Base-by-base conservation (phyloP, 2,797 vertebrate species). In the Sebastes steindachneri region DNA sequence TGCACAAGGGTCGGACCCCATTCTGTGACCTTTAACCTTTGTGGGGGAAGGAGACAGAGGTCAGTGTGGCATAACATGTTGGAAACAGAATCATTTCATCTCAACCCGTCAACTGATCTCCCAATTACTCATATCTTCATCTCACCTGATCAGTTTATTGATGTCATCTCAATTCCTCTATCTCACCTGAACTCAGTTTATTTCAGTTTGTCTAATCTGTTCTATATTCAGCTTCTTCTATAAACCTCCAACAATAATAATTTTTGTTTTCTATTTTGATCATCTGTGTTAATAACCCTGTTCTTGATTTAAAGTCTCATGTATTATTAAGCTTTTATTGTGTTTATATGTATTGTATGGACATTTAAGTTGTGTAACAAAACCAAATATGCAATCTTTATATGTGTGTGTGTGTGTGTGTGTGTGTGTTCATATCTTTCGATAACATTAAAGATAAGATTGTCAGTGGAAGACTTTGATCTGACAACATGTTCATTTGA, bases 1-100 rank as follows among this genome's bases (percentile, higher is more conserved):
- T 25, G 74, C 64, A 72, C 35, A 68, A 55, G 11, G 21, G 25
- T 63, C 12, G 11, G 66, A 75, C 63, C 37, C 54, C 64, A 62
- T 66, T 67, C 23, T 69, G 12, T 89, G 84, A 94, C 85, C 86
- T 85, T 77, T 89, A 70, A 70, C 60, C 81, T 48, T 12, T 68
- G 29, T 25, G 15, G 7, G 53, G 17, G 68, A 8, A 37, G 17
- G 25, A 25, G 37, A 21, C 4, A 1, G 23, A 35, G 28, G 33
- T 28, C 51, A 7, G 29, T 51, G 21, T 65, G 66, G 2, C n/a
- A 14, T 53, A 48, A 28, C 37, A 12, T n/a, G 26, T 59, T 11
- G 6, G 4, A 25, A 37, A 28, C 15, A 79, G 45, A 63, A 21
- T 4, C 9, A 21, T 21, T 54, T 0, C 21, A 23, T 54, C 53